These are phyloP conservation scores for Isaurus tuberculatus DNA, from an alignment of 92 coral and sea anemone species.

Conservation along the genomic window DNA sequence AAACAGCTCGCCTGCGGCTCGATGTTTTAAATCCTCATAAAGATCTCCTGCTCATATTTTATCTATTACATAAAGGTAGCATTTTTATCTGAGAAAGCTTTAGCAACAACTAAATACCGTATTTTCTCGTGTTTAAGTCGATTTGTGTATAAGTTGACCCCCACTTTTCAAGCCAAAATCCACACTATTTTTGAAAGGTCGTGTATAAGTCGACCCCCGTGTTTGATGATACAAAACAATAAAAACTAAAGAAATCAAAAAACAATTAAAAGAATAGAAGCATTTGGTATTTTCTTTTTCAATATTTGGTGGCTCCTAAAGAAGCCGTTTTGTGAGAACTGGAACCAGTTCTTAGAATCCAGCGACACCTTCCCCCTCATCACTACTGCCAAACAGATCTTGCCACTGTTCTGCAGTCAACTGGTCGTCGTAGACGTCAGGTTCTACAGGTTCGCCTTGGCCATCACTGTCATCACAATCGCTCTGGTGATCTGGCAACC, in stretches of 20 bases:
- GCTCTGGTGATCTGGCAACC: not conserved
- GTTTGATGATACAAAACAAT: not conserved
- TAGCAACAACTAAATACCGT: too few species aligned
- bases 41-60: too few species aligned
- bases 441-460: not conserved
- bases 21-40: too few species aligned
- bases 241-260: not conserved
- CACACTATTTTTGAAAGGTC: not conserved
- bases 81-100: too few species aligned
- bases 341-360: conserved; percentile 2
- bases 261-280: not conserved
- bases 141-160: too few species aligned
- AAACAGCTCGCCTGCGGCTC: too few species aligned
- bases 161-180: too few species aligned
- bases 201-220: not conserved
- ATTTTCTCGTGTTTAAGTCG: too few species aligned
- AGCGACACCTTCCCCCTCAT: not conserved
- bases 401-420: not conserved
- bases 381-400: conserved; percentile 1
- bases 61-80: too few species aligned
- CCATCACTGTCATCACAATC: not conserved
- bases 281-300: not conserved
- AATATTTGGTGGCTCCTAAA: not conserved
- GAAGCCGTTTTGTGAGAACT: not conserved
- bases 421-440: not conserved